Evolutionary conservation across 2,888 invertebrate species (phyloP).

Genomic region (Nasonovia ribisnigri): DNA sequence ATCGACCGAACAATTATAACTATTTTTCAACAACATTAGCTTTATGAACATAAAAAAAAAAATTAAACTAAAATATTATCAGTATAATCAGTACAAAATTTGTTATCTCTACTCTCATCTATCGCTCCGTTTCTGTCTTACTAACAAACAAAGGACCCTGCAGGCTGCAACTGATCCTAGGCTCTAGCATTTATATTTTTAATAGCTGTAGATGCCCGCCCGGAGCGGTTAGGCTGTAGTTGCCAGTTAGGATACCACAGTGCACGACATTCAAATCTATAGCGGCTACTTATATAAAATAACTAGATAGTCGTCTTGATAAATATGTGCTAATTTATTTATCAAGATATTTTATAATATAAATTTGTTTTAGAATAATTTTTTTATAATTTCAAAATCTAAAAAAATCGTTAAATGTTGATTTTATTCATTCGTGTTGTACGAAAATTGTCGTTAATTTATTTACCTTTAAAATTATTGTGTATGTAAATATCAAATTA

Average conservation of each 20-base stretch:
- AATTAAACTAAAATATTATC: background rate
- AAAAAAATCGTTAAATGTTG: too few species aligned
- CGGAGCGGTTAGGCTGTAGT: background rate
- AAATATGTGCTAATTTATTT: too few species aligned
- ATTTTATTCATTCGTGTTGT: too few species aligned
- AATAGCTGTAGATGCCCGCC: background rate
- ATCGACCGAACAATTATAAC: background rate
- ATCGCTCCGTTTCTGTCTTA: background rate
- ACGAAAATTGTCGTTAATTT: too few species aligned
- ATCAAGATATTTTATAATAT: too few species aligned
- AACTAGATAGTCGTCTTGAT: too few species aligned
- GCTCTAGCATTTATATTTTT: background rate
- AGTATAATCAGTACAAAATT: background rate
- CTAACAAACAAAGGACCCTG: background rate
- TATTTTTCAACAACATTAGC: background rate
- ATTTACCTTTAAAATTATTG: too few species aligned
- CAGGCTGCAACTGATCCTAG: too few species aligned
- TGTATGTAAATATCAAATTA: too few species aligned
- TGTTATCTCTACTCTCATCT: background rate
- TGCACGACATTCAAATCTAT: background rate
- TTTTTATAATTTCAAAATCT: too few species aligned
- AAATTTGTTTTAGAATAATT: too few species aligned
- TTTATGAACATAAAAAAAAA: background rate
- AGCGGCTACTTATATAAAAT: background rate
- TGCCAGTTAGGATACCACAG: background rate